phyloP scores from a whole-genome alignment of 2,888 invertebrate species.

The Caprella mutica region DNA sequence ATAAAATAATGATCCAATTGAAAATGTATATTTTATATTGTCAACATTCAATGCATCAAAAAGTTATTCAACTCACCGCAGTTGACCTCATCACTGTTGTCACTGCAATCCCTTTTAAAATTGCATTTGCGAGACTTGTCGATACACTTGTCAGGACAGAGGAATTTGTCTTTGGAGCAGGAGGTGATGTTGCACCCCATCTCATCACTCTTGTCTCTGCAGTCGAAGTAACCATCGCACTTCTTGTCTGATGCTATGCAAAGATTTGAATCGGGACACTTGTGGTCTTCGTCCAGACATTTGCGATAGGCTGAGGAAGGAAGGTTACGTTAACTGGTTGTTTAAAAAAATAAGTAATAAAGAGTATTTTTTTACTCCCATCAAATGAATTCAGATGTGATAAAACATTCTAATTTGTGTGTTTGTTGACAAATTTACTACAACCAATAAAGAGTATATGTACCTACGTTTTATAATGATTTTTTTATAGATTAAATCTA shows the following conservation, averaged over 20 bases:
- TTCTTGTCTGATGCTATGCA: conserved; percentile 78
- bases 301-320: conserved; percentile 81
- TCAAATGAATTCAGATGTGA: no score
- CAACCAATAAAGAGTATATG: no score
- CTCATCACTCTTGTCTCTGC: conserved; percentile 45
- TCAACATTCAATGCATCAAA: no score
- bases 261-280: conserved; percentile 60
- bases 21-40: no score
- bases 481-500: no score
- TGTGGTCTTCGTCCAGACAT: conserved; percentile 76
- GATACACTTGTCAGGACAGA: conserved; percentile 51
- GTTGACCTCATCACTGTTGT: conserved; percentile 34
- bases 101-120: conserved; percentile 82
- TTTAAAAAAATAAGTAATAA: no score
- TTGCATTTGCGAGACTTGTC: conserved; percentile 78
- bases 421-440: no score
- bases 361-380: no score
- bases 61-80: conserved; percentile 35
- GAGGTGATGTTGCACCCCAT: conserved; percentile 38
- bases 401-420: no score
- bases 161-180: conserved; percentile 31
- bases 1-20: no score
- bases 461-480: no score
- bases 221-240: conserved; percentile 85
- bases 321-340: no score